Base-by-base conservation (phyloP, 2,113 vertebrate species). In the Sorex fumeus region DNA sequence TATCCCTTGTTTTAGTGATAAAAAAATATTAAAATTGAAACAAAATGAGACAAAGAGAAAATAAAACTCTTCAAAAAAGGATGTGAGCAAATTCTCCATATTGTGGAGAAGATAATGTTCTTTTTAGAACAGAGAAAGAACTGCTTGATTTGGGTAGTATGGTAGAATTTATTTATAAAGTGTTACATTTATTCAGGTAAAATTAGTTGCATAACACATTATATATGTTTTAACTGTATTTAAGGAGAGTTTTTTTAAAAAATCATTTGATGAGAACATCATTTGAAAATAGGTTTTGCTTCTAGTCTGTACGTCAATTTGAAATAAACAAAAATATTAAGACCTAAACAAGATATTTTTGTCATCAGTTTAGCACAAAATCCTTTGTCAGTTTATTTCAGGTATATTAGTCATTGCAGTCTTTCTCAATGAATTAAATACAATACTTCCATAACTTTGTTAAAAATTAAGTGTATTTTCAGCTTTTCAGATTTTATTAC, bases 301-400 rank as follows among this genome's bases (percentile, higher is more conserved):
- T 67, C 83, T 57, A 80, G 11, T 45, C n/a, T 71, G 86, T 43
- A 78, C 53, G 10, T 28, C n/a, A 82, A 75, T 15, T 75, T 83
- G 81, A 87, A 91, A 84, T 34, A 66, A 85, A 76, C 43, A 43
- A 91, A 82, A 77, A 53, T 86, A 18, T 43, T 86, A 18, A 50
- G 88, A 53, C 9, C 7, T 32, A 19, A 50, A 62, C 6, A 88
- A 79, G 21, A 32, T 19, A 23, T 36, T 87, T 91, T 89, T 36
- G 6, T 57, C 84, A 30, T 25, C 50, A 90, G 0, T 57, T 74
- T 6, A 80, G 77, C 45, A 77, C 19, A 50, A 88, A 82, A 16
- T 32, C 47, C 16, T 50, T 77, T 70, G 70, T 36, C 28, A 76
- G 1, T 19, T 79, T 28, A 53, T 45, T 91, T 40, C 70, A 64